phyloP scores from a whole-genome alignment of 2,888 invertebrate genomes.

The Empis livida region DNA sequence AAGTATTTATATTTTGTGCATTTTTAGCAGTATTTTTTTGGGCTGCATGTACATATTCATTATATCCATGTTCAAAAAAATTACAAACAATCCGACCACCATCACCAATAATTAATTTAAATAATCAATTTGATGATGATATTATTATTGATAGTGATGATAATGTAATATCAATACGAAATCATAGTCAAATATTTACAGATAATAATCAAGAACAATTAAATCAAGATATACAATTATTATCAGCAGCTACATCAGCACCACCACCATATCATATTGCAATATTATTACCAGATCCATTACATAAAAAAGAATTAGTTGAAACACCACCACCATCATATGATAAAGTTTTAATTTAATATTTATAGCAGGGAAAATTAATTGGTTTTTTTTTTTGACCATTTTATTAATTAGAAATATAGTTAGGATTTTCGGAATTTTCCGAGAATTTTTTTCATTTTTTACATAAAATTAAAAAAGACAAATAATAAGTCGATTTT shows the following conservation, averaged over 20 bases:
- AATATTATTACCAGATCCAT: conserved; percentile 50
- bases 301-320: conserved; percentile 31
- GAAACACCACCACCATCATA: conserved; percentile 62
- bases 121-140: conserved; percentile 14
- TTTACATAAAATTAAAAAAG: too few relatives aligned
- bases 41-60: conserved; percentile 48
- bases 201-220: conserved; percentile 6
- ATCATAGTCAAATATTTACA: conserved; percentile 8
- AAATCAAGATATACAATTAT: conserved; percentile 8
- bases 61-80: conserved; percentile 41
- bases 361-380: too few relatives aligned
- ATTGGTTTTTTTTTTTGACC: too few relatives aligned
- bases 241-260: conserved; percentile 26
- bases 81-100: conserved; percentile 18
- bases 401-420: too few relatives aligned
- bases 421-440: too few relatives aligned
- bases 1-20: conserved; percentile 49
- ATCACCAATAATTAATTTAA: conserved; percentile 31
- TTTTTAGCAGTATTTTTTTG: conserved; percentile 49
- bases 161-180: conserved; percentile 4
- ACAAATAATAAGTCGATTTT: too few relatives aligned
- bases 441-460: too few relatives aligned
- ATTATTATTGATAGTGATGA: conserved; percentile 12
- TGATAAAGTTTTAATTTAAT: conserved; percentile 59
- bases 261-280: conserved; percentile 80